phyloP scores from a whole-genome alignment of 2,113 vertebrate species.

The Xenus cinereus region DNA sequence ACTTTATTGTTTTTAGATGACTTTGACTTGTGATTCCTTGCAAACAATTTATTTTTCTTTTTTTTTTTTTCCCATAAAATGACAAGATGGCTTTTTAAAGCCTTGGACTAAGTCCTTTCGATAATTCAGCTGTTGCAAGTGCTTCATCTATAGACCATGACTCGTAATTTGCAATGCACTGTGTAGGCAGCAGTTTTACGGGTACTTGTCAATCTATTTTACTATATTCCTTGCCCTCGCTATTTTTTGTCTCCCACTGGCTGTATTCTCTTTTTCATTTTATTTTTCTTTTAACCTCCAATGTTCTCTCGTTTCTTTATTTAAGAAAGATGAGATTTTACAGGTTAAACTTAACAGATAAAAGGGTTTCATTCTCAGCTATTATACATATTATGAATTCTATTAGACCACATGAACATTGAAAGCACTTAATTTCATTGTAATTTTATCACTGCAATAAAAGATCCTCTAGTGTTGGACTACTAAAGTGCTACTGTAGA shows the following conservation, averaged over 20 bases:
- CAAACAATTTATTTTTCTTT: background rate
- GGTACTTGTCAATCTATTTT: slow-evolving; percentile 26
- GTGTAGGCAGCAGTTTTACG: slow-evolving; percentile 25
- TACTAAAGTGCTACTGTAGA: background rate
- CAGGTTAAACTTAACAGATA: background rate
- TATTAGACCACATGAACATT: background rate
- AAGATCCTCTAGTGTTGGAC: background rate
- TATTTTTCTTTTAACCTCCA: background rate
- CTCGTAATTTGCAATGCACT: slow-evolving; percentile 26
- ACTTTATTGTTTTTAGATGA: background rate
- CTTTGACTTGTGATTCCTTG: background rate
- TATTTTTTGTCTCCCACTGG: background rate
- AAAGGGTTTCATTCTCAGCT: background rate
- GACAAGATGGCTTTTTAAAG: background rate
- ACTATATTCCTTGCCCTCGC: background rate
- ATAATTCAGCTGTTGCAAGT: slow-evolving; percentile 15
- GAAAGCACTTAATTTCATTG: background rate
- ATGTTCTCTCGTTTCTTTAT: background rate
- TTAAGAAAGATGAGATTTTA: background rate
- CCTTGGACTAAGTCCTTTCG: background rate
- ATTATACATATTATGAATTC: background rate
- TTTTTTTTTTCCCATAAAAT: background rate
- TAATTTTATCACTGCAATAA: background rate
- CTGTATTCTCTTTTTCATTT: background rate
- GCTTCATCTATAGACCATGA: slow-evolving; percentile 1